These are phyloP conservation scores for Orthosia cruda DNA, from an alignment of 2,888 invertebrate genomes.

Conservation along the genomic window DNA sequence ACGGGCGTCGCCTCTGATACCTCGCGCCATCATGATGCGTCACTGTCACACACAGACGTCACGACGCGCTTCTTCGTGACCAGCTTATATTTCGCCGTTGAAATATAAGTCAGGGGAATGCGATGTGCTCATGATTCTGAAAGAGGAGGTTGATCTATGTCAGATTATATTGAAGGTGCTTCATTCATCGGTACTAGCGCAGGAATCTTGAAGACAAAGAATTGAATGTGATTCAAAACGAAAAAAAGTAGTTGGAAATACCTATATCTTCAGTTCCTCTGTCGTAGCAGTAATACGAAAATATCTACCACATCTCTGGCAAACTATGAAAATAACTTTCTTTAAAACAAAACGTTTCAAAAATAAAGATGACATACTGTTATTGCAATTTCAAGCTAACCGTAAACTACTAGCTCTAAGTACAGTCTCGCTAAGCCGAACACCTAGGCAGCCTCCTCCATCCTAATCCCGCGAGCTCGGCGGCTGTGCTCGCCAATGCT, in stretches of 20 bases:
- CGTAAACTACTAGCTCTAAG: neutral
- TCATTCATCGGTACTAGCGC: neutral
- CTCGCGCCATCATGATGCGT: neutral
- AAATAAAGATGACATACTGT: conserved; percentile 30
- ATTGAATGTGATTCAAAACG: neutral
- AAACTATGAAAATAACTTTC: conserved; percentile 4
- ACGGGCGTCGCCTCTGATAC: neutral
- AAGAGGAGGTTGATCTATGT: neutral
- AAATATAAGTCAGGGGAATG: conserved; percentile 14
- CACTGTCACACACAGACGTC: conserved; percentile 24
- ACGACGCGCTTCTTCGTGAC: conserved; percentile 16
- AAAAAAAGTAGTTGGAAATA: neutral
- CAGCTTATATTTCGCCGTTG: conserved; percentile 23
- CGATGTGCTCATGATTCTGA: conserved; percentile 12
- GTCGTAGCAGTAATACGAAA: neutral
- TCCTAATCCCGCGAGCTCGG: conserved; percentile 3
- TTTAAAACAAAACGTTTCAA: conserved; percentile 1
- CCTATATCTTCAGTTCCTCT: neutral
- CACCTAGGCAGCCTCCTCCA: conserved; percentile 14
- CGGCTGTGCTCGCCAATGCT: conserved; percentile 7
- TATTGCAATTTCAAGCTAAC: conserved; percentile 33
- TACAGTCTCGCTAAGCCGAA: conserved; percentile 2
- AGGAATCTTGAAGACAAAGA: neutral
- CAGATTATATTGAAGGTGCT: neutral
- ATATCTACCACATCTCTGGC: neutral